phyloP scores from a whole-genome alignment of 2,797 vertebrate species.

The Channa striata region DNA sequence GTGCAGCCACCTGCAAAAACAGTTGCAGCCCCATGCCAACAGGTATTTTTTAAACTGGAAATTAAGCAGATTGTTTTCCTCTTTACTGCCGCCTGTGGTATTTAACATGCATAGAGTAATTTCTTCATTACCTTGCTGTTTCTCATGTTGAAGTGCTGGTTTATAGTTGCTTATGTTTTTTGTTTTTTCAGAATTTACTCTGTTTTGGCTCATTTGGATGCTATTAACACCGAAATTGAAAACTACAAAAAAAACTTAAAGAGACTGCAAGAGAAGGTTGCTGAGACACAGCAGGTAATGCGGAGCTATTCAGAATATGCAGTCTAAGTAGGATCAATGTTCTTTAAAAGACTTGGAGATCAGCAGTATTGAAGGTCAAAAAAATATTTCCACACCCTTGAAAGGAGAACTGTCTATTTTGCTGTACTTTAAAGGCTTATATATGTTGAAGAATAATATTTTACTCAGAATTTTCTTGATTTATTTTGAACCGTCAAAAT shows the following conservation, averaged over 20 bases:
- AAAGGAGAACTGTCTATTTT: background rate
- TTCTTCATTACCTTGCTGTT: background rate
- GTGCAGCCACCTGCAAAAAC: slow-evolving; percentile 58
- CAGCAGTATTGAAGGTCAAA: slow-evolving; percentile 11
- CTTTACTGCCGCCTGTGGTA: background rate
- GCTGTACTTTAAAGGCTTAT: background rate
- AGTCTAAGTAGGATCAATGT: background rate
- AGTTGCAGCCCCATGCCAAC: slow-evolving; percentile 50
- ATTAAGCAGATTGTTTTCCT: background rate
- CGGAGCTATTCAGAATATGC: background rate
- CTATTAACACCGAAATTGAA: slow-evolving; percentile 60
- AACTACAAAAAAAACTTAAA: slow-evolving; percentile 51
- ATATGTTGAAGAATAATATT: background rate
- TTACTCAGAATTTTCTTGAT: too few species aligned
- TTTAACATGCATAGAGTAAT: background rate
- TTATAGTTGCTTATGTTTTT: too few species aligned
- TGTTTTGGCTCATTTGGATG: slow-evolving; percentile 67
- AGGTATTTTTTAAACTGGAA: slow-evolving; percentile 68
- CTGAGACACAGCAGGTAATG: slow-evolving; percentile 75
- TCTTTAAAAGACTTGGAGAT: background rate
- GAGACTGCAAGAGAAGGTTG: slow-evolving; percentile 56
- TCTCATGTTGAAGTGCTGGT: too few species aligned
- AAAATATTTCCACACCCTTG: slow-evolving; percentile 7
- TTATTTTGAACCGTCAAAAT: too few species aligned
- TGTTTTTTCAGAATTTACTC: slow-evolving; percentile 51